Conservation (phyloP, 2,113 vertebrate genomes). For the Hemibagrus wyckioides region DNA sequence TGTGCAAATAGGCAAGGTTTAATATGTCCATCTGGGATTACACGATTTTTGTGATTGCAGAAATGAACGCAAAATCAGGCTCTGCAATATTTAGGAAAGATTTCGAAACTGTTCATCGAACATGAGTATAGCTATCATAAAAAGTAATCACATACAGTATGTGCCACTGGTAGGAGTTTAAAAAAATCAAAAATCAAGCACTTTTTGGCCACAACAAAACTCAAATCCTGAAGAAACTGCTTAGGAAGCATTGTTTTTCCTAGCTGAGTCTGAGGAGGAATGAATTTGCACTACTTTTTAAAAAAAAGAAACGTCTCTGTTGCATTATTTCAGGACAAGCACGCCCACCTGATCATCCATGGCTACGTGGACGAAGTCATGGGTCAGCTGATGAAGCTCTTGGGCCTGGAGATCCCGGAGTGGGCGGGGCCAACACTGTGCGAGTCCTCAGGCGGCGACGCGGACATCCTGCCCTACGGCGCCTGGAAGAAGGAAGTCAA, state of each 20-base stretch:
- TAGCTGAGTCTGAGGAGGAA: background rate
- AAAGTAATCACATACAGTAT: too few relatives aligned
- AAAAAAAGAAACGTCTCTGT: background rate
- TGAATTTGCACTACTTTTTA: background rate
- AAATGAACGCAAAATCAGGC: too few relatives aligned
- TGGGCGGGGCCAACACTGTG: constrained; percentile 85
- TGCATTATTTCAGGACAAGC: constrained; percentile 80
- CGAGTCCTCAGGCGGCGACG: constrained; percentile 61
- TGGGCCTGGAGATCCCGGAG: constrained; percentile 84
- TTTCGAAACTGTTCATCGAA: too few relatives aligned
- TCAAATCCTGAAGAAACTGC: background rate
- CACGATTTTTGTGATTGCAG: too few relatives aligned
- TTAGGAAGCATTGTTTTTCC: background rate
- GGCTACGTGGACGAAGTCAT: constrained; percentile 91
- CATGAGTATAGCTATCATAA: too few relatives aligned
- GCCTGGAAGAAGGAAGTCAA: constrained; percentile 57
- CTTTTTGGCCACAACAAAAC: too few relatives aligned
- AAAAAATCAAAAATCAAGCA: too few relatives aligned
- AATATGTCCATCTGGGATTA: too few relatives aligned
- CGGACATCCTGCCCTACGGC: constrained; percentile 42
- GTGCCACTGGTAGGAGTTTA: too few relatives aligned
- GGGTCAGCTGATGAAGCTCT: constrained; percentile 81
- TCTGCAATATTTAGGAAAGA: too few relatives aligned
- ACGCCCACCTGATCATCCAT: constrained; percentile 85
- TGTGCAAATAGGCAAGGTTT: too few relatives aligned